These are phyloP conservation scores for Emberiza fucata DNA, from an alignment of 2,113 vertebrate genomes.

Conservation along the genomic window DNA sequence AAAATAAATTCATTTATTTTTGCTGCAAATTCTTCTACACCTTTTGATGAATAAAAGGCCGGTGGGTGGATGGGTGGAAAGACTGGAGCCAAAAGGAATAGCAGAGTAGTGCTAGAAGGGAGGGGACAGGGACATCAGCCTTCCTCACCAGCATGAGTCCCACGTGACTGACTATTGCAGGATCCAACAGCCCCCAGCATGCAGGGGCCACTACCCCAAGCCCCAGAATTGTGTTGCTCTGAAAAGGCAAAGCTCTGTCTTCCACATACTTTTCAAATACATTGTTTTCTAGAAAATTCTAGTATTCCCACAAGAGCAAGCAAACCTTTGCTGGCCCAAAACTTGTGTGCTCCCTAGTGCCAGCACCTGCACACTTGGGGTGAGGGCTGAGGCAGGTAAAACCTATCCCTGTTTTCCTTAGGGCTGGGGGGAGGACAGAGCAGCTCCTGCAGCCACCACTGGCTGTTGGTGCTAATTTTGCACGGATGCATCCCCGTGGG, in stretches of 20 bases:
- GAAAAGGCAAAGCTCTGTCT: not conserved
- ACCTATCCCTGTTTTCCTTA: not conserved
- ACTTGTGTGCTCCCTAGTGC: not conserved
- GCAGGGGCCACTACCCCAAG: not conserved
- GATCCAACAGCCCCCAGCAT: not conserved
- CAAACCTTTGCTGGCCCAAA: not conserved
- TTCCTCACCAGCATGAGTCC: not conserved
- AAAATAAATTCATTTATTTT: slow-evolving; percentile 53
- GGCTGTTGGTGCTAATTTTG: not conserved
- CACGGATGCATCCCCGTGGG: not conserved
- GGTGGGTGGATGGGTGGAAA: slow-evolving; percentile 49
- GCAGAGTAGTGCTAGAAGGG: not conserved
- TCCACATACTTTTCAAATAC: not conserved
- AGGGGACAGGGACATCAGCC: not conserved
- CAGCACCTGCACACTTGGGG: accelerated
- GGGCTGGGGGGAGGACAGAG: not conserved
- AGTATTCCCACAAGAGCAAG: not conserved
- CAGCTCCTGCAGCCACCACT: accelerated
- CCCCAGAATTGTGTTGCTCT: not conserved
- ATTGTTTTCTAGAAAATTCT: not conserved
- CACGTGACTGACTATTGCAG: not conserved
- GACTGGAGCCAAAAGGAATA: not conserved
- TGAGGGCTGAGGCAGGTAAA: not conserved
- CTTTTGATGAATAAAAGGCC: slow-evolving; percentile 30
- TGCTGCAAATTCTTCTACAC: slow-evolving; percentile 28